phyloP scores from a whole-genome alignment of 2,888 invertebrate genomes.

The Hyposoter didymator region DNA sequence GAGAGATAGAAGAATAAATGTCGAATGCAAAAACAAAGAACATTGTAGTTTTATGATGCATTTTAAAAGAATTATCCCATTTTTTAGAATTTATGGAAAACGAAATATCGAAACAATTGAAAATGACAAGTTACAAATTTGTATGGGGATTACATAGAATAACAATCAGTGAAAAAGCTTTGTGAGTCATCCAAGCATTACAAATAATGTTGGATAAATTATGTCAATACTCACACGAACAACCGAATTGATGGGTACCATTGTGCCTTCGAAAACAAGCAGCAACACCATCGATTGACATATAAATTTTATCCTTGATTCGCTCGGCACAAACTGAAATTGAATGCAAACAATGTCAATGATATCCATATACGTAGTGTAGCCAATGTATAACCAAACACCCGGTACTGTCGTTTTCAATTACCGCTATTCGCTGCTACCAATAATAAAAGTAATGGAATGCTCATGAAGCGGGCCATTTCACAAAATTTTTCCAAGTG shows the following conservation, averaged over 20 bases:
- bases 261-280: conserved; percentile 96
- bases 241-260: conserved; percentile 97
- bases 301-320: conserved; percentile 93
- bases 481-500: conserved; percentile 38
- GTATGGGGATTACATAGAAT: background rate
- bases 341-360: conserved; percentile 46
- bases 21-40: background rate
- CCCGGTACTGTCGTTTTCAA: background rate
- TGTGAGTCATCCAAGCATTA: background rate
- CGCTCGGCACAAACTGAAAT: conserved; percentile 86
- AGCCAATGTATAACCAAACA: conserved; percentile 33
- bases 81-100: background rate
- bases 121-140: background rate
- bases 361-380: background rate
- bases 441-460: conserved; percentile 64
- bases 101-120: background rate
- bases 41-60: background rate
- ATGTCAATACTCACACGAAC: conserved; percentile 90
- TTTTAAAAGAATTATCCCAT: background rate
- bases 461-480: conserved; percentile 60
- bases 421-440: conserved; percentile 58
- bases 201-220: background rate
- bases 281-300: conserved; percentile 88
- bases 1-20: background rate
- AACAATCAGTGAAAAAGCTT: background rate